Evolutionary conservation across 2,113 vertebrate species (phyloP), one percentile per base, ranked within the genome.

Genomic region (Sebastes schlegelii): DNA sequence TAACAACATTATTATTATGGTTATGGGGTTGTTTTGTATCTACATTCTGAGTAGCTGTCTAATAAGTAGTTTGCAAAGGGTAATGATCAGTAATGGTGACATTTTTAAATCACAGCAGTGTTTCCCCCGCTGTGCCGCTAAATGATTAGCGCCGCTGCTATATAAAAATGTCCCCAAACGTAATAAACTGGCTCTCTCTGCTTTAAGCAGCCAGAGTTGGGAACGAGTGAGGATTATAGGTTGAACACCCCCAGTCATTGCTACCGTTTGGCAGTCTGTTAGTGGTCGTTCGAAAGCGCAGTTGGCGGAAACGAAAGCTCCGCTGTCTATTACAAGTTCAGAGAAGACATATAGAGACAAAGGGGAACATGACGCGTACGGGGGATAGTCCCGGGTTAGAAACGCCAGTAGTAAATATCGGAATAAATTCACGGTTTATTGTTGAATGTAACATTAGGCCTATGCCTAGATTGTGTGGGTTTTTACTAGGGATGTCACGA

Each of bases 41-140:
- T 68, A 67, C 8, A 65, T 61, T 26, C 64, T 4, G 45, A 78
- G 21, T 16, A 48, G 54, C 42, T 46, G n/a, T 55, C 52, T 40
- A 79, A 61, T 52, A 63, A 55, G 65, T 48, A 73, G 21, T 79
- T 6, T 65, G n/a, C 17, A 48, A 16, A 0, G 40, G 55, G n/a
- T 69, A 76, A 77, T 80, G 23, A 57, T 11, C 43, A 65, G 63
- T 79, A 51, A 74, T 57, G 49, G 3, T 13, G 77, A 58, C 9
- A 79, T 57, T 45, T 26, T 58, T 16, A 48, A 63, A n/a, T 42
- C 45, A 60, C 45, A 14, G 13, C 26, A 61, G 14, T 40, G 60
- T 61, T 61, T 40, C 23, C 58, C 23, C 23, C 0, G 26, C 26
- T 34, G 26, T 3, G 26, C 26, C 34, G 34, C 34, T 61, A 6